Evolutionary conservation across 2,888 invertebrate genomes (phyloP).

Genomic region (Oeneis ivallda): DNA sequence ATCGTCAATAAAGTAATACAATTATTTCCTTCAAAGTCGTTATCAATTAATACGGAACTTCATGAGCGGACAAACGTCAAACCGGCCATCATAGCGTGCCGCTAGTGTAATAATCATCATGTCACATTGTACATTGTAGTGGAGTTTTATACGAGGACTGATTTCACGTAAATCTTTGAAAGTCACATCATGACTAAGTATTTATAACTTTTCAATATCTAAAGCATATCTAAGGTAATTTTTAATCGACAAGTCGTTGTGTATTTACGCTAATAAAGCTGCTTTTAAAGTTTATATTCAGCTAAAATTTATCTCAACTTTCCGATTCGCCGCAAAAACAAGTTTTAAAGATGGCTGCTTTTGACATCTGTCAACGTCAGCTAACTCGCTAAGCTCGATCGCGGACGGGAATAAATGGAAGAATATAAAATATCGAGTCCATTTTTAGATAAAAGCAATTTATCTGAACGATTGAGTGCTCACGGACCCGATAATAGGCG

Average conservation of each 20-base stretch:
- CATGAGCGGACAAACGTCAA: no score
- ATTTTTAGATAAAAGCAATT: conserved; percentile 31
- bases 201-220: no score
- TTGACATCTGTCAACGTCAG: conserved; percentile 30
- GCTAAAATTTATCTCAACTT: conserved; percentile 11
- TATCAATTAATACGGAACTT: no score
- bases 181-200: no score
- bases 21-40: no score
- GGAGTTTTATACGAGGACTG: no score
- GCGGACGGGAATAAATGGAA: conserved; percentile 22
- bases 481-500: conserved; percentile 10
- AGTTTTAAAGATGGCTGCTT: conserved; percentile 24
- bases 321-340: conserved; percentile 9
- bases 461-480: conserved; percentile 23
- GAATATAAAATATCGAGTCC: conserved; percentile 26
- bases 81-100: no score
- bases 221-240: not conserved
- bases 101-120: no score
- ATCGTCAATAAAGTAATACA: no score
- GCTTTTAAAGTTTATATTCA: not conserved
- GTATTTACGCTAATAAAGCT: not conserved
- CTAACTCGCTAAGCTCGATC: conserved; percentile 6
- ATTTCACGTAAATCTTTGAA: no score
- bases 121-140: no score
- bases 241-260: not conserved